Evolutionary conservation across 2,888 invertebrate genomes (phyloP), one percentile per base, ranked within the genome.

Genomic region (Dicyrtomina minuta): DNA sequence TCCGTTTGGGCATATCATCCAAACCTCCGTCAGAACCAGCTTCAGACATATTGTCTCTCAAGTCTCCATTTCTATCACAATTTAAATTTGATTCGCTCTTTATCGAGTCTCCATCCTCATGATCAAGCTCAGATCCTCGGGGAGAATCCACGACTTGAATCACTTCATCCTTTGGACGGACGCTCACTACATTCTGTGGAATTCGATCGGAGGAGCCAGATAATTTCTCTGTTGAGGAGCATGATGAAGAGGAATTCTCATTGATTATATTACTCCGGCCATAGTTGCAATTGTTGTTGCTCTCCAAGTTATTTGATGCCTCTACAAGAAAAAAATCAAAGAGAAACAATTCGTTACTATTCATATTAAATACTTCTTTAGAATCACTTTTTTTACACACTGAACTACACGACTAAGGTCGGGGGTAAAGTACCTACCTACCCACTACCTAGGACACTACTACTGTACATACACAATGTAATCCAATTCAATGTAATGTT

Each of bases 1-100:
- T 95, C 75, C 94, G 85, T 82, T 94, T 94, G 0, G 93, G 93
- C 17, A 71, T 22, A 46, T 71, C 71, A 58, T 71, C 71, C 43
- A 71, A 17, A 15, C 69, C 75, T 15, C 41, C 43, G 26, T 74
- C 75, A 6, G 74, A 74, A 24, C 74, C 74, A 33, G 69, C 70
- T 70, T 76, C 77, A 56, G 73, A 72, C 58, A 68, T 70, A 66
- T 71, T 75, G 68, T 75, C 74, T 59, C 67, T 58, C 59, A 67
- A 59, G 58, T 67, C 67, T 49, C 67, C 67, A 59, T 67, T 67
- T 49, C 58, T 67, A 67, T 67, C 67, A 67, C 67, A 67, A 72
- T 74, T 67, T 61, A 67, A 43, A 26, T 62, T 68, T 43, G 62
- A 62, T 41, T 62, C 68, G 56, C 68, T 68, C 26, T 68, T 68